Base-by-base conservation (phyloP, 37 sponge, comb jelly and placozoan species). In the Crambe crambe region DNA sequence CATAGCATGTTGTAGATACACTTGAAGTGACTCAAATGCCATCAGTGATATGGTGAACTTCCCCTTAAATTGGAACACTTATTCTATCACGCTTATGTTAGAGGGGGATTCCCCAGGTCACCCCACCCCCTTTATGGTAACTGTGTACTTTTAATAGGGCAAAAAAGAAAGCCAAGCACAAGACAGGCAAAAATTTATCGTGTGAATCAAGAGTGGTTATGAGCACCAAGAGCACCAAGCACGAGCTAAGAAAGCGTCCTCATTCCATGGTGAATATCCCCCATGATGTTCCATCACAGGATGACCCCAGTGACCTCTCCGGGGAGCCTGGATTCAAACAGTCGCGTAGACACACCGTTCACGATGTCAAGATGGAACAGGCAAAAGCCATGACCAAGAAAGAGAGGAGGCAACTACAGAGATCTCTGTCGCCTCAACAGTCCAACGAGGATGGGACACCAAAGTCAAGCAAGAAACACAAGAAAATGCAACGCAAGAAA, bases 401-500 rank as follows among this genome's bases (percentile, higher is more conserved):
- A n/a, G 42, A 37, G 42, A 38, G 71, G 22, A 39, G 71, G 23
- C 39, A 31, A 27, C 35, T 21, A 31, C 31, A 34, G 31, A 34
- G 34, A 20, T 3, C 20, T 38, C 71, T 40, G 22, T 70, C 42
- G 23, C 42, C 71, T 23, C 25, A 9, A 20, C 63, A 61, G 41
- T 10, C 20, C 41, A n/a, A 22, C 1, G 75, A 58, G 38, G 75
- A 75, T 5, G 38, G 60, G 10, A 6, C 59, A 3, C 3, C 70
- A 3, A 75, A 75, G 59, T 58, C 60, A 8, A 27, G 31, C 21
- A 75, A 57, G 59, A 75, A 68, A 37, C 42, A 54, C 29, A 4
- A 66, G 56, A 79, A 67, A 31, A 71, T 42, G n/a, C 41, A 72
- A 29, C 59, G 72, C 20, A 60, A 27, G 34, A 80, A 71, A 34